These are phyloP conservation scores for Syritta pipiens DNA, from an alignment of 2,888 invertebrate genomes.

Conservation along the genomic window DNA sequence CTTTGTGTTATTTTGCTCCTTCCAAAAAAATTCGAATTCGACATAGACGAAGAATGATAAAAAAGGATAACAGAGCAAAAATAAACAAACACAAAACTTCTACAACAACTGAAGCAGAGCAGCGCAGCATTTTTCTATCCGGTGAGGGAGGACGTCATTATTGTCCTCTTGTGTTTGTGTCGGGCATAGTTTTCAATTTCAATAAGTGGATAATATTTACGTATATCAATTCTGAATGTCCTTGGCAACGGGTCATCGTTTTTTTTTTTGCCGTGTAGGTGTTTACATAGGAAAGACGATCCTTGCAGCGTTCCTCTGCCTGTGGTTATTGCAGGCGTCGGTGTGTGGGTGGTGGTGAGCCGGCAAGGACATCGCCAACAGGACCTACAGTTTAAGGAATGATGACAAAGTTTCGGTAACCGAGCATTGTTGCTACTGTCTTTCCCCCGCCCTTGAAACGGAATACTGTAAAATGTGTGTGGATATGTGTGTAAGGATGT, in stretches of 20 bases:
- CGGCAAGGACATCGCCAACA: not conserved
- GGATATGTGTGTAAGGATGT: not conserved
- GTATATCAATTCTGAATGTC: slow-evolving; percentile 36
- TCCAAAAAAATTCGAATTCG: too few species aligned
- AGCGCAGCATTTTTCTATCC: not conserved
- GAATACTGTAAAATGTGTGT: not conserved
- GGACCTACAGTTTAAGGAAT: slow-evolving; percentile 22
- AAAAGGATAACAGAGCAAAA: not conserved
- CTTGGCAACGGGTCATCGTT: slow-evolving; percentile 31
- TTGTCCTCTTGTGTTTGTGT: slow-evolving; percentile 33
- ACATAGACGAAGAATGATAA: too few species aligned
- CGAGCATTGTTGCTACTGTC: slow-evolving; percentile 3
- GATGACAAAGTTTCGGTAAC: slow-evolving; percentile 29
- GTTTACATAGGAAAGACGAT: not conserved
- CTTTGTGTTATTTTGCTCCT: slow-evolving; percentile 16
- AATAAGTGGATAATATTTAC: slow-evolving; percentile 65
- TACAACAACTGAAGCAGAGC: slow-evolving; percentile 8
- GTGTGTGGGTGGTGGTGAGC: not conserved
- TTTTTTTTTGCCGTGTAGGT: slow-evolving; percentile 19
- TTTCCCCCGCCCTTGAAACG: not conserved
- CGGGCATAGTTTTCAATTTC: slow-evolving; percentile 63
- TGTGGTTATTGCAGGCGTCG: not conserved
- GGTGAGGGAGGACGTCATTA: slow-evolving; percentile 8
- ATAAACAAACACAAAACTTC: not conserved
- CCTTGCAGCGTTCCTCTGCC: not conserved